Conservation (phyloP, 1,140 invertebrate species). For the Drosophila hydei region DNA sequence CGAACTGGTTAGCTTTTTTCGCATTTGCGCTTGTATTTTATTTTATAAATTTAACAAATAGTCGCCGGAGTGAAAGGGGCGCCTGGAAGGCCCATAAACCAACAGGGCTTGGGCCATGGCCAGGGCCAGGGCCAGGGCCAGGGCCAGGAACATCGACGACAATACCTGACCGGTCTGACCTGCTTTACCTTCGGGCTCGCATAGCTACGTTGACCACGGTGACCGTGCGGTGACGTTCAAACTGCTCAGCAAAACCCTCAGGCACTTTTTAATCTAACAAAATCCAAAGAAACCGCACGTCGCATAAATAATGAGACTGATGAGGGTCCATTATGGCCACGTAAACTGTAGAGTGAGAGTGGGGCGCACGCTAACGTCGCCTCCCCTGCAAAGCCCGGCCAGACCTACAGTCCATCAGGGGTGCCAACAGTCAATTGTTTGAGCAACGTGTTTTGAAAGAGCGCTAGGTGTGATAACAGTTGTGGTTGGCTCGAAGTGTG, state of each 20-base stretch:
- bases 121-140: constrained; percentile 30
- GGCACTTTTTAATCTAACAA: constrained; percentile 82
- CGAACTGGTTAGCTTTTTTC: constrained; percentile 17
- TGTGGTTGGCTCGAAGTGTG: constrained; percentile 49
- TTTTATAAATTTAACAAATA: constrained; percentile 82
- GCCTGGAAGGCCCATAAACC: constrained; percentile 70
- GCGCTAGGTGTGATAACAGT: constrained; percentile 77
- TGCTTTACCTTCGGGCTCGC: constrained; percentile 64
- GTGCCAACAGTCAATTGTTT: constrained; percentile 78
- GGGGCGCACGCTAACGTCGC: constrained; percentile 53
- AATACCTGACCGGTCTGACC: constrained; percentile 75
- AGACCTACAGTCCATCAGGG: constrained; percentile 21
- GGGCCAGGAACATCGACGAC: constrained; percentile 48
- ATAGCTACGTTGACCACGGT: constrained; percentile 62
- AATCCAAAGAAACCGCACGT: constrained; percentile 82
- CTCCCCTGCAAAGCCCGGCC: constrained; percentile 8
- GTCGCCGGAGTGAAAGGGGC: constrained; percentile 74
- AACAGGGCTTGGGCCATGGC: constrained; percentile 50
- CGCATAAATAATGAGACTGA: constrained; percentile 83
- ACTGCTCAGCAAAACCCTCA: constrained; percentile 79
- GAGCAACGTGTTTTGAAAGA: constrained; percentile 81
- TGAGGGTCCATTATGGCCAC: constrained; percentile 81
- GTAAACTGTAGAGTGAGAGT: constrained; percentile 52
- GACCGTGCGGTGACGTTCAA: constrained; percentile 59
- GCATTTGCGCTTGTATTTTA: constrained; percentile 37